Percentiles rank a stretch among this genome's conserved stretches.
These are phyloP conservation scores for Acridotheres tristis DNA, from an alignment of 2,797 vertebrate genomes.

Conservation along the genomic window DNA sequence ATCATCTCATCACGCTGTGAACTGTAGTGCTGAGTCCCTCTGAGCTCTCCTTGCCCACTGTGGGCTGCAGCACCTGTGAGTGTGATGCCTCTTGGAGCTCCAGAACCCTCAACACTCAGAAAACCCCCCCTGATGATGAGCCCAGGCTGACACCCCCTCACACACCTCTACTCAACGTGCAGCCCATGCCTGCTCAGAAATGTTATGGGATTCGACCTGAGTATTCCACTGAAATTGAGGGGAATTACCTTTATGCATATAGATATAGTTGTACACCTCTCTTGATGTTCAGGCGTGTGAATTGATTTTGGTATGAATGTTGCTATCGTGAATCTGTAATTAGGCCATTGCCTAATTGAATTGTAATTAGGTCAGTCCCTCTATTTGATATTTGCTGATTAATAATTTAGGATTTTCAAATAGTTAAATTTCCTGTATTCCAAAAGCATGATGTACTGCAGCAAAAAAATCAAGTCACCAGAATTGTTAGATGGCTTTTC, in stretches of 20 bases:
- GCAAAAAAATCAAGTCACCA: not conserved
- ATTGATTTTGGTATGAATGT: not conserved
- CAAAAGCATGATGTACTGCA: not conserved
- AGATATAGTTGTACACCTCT: not conserved
- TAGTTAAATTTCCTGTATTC: not conserved
- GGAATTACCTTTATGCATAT: not conserved
- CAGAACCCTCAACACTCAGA: not conserved
- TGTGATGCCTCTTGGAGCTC: not conserved
- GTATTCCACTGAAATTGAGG: not conserved
- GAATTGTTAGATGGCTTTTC: not conserved
- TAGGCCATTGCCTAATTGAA: not conserved
- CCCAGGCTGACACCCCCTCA: accelerated
- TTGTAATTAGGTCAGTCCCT: not conserved
- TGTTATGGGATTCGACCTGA: not conserved
- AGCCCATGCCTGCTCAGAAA: not conserved
- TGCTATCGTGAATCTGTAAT: not conserved
- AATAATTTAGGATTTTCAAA: not conserved
- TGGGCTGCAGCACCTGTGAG: not conserved
- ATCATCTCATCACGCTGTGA: not conserved
- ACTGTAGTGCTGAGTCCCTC: too few species aligned
- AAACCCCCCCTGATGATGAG: too few species aligned
- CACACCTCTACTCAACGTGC: accelerated
- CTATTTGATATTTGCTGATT: not conserved
- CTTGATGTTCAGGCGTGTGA: not conserved
- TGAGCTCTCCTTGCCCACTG: not conserved